These are phyloP conservation scores for Latheticus oryzae DNA, from an alignment of 2,888 invertebrate species.

Conservation along the genomic window DNA sequence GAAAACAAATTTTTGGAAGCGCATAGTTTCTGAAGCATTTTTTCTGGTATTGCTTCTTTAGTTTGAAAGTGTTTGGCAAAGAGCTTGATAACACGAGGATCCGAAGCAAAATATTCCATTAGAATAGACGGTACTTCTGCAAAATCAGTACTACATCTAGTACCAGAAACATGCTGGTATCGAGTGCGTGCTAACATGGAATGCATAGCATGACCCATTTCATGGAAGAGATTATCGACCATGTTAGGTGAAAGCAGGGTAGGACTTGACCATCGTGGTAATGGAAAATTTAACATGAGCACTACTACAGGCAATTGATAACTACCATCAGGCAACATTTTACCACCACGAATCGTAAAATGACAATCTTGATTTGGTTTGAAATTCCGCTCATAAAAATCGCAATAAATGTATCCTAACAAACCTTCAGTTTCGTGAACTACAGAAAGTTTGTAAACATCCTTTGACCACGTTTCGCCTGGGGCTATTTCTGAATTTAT, in stretches of 20 bases:
- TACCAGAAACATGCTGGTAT: conserved; percentile 97
- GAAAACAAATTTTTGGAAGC: conserved; percentile 88
- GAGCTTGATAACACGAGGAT: conserved; percentile 83
- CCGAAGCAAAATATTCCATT: conserved; percentile 97
- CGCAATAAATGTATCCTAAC: conserved; percentile 96
- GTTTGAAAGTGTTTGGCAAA: conserved; percentile 95
- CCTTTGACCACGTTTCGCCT: conserved; percentile 78
- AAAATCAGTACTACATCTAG: conserved; percentile 96
- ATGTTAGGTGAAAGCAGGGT: conserved; percentile 85
- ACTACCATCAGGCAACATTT: conserved; percentile 77
- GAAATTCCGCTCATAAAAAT: conserved; percentile 90
- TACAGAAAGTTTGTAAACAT: conserved; percentile 94
- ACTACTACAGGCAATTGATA: conserved; percentile 96
- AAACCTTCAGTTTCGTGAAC: conserved; percentile 83
- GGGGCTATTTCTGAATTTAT: conserved; percentile 77
- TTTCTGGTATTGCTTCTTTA: conserved; percentile 83
- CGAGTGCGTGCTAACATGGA: conserved; percentile 96
- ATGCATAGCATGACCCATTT: conserved; percentile 99
- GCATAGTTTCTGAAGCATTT: conserved; percentile 83
- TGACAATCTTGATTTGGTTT: conserved; percentile 99
- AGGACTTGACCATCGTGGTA: conserved; percentile 80
- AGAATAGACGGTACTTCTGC: conserved; percentile 99
- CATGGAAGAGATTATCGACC: conserved; percentile 97
- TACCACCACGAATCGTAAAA: conserved; percentile 97
- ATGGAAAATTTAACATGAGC: conserved; percentile 87